Conservation (phyloP, 2,797 vertebrate genomes). For the Toxotes lorentzi region DNA sequence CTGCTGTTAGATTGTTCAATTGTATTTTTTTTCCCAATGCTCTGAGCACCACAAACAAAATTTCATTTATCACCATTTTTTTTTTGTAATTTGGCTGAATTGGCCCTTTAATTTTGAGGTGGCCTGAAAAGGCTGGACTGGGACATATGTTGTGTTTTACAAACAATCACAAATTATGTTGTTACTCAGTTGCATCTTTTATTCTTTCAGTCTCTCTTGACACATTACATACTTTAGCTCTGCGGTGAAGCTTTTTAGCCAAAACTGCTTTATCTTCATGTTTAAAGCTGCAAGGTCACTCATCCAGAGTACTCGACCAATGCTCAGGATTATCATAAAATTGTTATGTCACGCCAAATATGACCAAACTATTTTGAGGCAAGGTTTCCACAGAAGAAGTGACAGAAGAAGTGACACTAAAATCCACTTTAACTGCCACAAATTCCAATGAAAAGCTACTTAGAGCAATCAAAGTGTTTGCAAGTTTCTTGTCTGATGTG, state of each 20-base stretch:
- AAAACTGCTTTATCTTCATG: constrained; percentile 57
- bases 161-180: constrained; percentile 38
- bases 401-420: not conserved
- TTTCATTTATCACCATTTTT: not conserved
- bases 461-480: constrained; percentile 13
- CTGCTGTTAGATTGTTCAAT: too few species aligned
- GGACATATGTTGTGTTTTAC: not conserved
- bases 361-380: not conserved
- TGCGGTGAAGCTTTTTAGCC: constrained; percentile 74
- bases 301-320: constrained; percentile 40
- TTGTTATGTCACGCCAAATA: constrained; percentile 25
- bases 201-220: constrained; percentile 78
- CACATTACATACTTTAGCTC: constrained; percentile 74
- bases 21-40: not conserved
- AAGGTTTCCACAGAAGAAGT: constrained; percentile 15
- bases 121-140: not conserved
- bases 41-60: not conserved
- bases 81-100: not conserved
- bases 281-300: constrained; percentile 69
- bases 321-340: constrained; percentile 8
- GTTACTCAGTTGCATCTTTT: constrained; percentile 79
- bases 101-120: not conserved
- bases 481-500: constrained; percentile 42
- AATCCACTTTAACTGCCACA: not conserved
- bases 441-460: constrained; percentile 25